Percentiles rank a stretch among this genome's conserved stretches.
These are phyloP conservation scores for Chalcis sispes DNA, from an alignment of 2,888 invertebrate species.

Conservation along the genomic window DNA sequence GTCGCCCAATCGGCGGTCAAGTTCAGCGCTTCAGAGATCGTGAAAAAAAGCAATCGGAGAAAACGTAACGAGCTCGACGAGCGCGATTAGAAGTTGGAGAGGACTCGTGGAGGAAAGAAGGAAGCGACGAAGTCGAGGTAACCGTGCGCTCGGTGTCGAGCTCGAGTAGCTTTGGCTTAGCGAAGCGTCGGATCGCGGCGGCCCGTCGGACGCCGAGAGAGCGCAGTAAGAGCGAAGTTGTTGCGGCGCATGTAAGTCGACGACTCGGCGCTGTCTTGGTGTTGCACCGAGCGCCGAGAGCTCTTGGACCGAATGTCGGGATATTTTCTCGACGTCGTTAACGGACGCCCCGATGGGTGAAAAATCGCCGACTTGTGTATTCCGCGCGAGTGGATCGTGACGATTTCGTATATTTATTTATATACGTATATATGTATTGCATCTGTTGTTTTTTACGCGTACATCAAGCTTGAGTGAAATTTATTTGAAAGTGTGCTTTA, in stretches of 20 bases:
- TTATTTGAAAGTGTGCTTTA: too few relatives aligned
- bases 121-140: neutral
- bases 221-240: neutral
- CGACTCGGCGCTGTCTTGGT: neutral
- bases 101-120: neutral
- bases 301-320: conserved; percentile 22
- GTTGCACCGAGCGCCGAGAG: conserved; percentile 16
- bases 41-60: neutral
- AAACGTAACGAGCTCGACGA: neutral
- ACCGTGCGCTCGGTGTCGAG: neutral
- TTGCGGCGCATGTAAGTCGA: too few relatives aligned
- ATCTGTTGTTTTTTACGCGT: too few relatives aligned
- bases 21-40: too few relatives aligned
- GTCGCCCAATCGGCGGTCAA: neutral
- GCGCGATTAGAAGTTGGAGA: too few relatives aligned
- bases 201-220: conserved; percentile 49
- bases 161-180: conserved; percentile 48
- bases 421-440: too few relatives aligned
- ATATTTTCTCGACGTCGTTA: neutral
- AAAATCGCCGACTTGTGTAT: conserved; percentile 11
- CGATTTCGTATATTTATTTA: conserved; percentile 7
- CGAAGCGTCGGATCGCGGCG: conserved; percentile 60
- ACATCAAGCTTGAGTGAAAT: too few relatives aligned
- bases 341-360: conserved; percentile 45
- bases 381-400: conserved; percentile 51